Percentiles rank a stretch among this genome's conserved stretches.
Conservation (phyloP, 2,113 vertebrate species). For the Oreochromis niloticus region DNA sequence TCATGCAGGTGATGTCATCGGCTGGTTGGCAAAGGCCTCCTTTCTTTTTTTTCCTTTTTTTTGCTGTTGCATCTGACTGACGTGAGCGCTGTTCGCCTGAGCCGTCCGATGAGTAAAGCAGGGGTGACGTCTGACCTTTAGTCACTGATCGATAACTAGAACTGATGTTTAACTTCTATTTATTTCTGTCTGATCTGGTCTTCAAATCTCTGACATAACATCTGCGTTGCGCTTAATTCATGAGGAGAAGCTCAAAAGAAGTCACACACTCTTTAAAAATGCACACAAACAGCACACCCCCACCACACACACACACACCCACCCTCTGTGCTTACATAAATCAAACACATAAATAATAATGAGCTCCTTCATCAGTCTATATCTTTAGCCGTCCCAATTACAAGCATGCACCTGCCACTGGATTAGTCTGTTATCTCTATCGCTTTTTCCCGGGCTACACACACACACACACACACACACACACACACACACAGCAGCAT, state of each 20-base stretch:
- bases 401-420: conserved; percentile 39
- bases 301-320: not conserved
- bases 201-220: not conserved
- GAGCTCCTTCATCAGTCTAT: conserved; percentile 45
- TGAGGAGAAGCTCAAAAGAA: not conserved
- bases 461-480: conserved; percentile 4
- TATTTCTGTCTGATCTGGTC: not conserved
- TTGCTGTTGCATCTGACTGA: not conserved
- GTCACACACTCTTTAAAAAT: conserved; percentile 28
- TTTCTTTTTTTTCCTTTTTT: not conserved
- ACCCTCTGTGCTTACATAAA: conserved; percentile 30
- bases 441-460: not conserved
- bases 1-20: conserved; percentile 46
- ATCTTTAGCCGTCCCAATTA: conserved; percentile 46
- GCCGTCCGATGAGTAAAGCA: not conserved
- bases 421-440: conserved; percentile 42
- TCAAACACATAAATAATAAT: conserved; percentile 55
- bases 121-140: not conserved
- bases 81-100: not conserved
- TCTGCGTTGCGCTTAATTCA: not conserved
- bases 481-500: not conserved
- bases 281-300: conserved; percentile 13
- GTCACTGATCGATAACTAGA: not conserved
- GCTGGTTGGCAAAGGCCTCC: not conserved
- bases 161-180: not conserved